Evolutionary conservation across 1,140 invertebrate genomes (phyloP), one percentile per base, ranked within the genome.

Genomic region (Metaphire vulgaris): DNA sequence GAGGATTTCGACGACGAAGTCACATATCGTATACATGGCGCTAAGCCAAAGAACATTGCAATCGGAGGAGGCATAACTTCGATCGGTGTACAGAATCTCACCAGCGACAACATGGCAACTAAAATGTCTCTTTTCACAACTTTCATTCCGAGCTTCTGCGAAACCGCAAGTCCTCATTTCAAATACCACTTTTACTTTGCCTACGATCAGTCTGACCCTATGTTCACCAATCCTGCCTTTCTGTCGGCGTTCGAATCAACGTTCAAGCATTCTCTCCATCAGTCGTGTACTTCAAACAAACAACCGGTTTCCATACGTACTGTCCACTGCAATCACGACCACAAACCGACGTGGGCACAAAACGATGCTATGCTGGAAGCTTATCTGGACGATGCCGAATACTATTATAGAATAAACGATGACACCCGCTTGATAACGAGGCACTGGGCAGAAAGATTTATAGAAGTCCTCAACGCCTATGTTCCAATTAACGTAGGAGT

Each of bases 321-420:
- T 1, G 72, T 74, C 2, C 32, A 33, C 6, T 74, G 72, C 41
- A 16, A 41, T n/a, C 72, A 74, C 72, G 2, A 33, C 33, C 14
- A 28, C 14, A 21, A 64, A n/a, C 72, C 72, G 16, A 33, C 72
- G 28, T 74, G 72, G 72, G 72, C 72, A 14, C 33, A 74, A 16
- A 74, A 74, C 72, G 72, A 74, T 33, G 72, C 72, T 14, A 65
- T 74, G 33, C 6, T 74, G 33, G 72, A 74, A 14, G 72, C 56
- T 15, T 74, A 74, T 65, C 56, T 74, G 15, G 72, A 74, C 56
- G 34, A 33, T n/a, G 33, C 30, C 21, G 72, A 74, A 6, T 74
- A 74, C 31, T 74, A 26, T 41, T 74, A 64, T 41, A 2, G 72
- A 14, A 26, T 30, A 6, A 69, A 69, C 30, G 67, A 69, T 26